Base-by-base conservation (phyloP, 2,113 vertebrate genomes). In the Eira barbara region DNA sequence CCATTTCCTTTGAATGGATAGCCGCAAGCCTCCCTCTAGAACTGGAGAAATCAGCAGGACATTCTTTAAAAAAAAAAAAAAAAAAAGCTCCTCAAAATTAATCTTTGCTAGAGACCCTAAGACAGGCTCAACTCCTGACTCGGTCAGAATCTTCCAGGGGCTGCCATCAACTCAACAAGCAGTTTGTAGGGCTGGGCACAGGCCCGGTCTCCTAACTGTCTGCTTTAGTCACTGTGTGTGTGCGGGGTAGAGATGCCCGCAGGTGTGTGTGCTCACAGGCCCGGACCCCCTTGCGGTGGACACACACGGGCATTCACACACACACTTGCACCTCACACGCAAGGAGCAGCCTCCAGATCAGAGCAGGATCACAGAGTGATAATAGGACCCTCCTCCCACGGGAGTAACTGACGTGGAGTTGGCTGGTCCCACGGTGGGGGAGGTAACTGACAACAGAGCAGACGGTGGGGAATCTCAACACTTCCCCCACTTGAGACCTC, bases 271-370 rank as follows among this genome's bases (percentile, higher is more conserved):
- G 57, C 76, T 80, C 11, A 27, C 0, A 23, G 21, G 36, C 34
- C 23, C 7, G 1, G 7, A 52, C 21, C 3, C 1, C 0, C 6
- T 27, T 2, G 42, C 11, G 6, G 34, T 1, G 1, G 20, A 25
- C 31, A 34, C 11, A 49, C 59, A 78, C 39, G 13, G 52, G 47
- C 71, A 39, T 7, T 23, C 36, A 21, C 0, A 2, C 31, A 57
- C 57, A 61, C 23, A 9, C 55, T 7, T 82, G 65, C 63, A 65
- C 20, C 31, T 7, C 47, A 29, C 61, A 61, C 36, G 31, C 76
- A 25, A 2, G 55, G 25, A 12, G 57, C 27, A 59, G 67, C 52
- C 65, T 92, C 52, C 74, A 36, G 42, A 71, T 34, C 49, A 47
- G 31, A 36, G 2, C 1, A 0, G 18, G 13, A 45, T 36, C 47